Evolutionary conservation across 2,797 vertebrate genomes (phyloP).

Genomic region (Prionace glauca): DNA sequence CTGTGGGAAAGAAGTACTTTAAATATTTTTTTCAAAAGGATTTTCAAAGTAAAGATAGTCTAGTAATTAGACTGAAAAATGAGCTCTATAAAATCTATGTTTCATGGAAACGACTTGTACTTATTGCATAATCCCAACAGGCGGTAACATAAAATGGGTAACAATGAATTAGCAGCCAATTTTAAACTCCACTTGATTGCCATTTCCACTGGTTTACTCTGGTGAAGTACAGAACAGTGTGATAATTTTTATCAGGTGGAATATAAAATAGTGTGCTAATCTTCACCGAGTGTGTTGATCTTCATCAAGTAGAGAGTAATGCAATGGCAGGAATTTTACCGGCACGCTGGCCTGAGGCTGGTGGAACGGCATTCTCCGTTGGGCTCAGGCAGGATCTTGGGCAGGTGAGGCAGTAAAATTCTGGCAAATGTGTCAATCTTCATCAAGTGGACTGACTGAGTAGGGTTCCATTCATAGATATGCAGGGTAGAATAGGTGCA

Average conservation of each 20-base stretch:
- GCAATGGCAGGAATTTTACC: too few species aligned
- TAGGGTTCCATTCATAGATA: too few species aligned
- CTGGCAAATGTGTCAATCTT: too few species aligned
- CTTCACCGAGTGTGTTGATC: too few species aligned
- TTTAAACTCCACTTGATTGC: background rate
- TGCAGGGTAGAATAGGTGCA: too few species aligned
- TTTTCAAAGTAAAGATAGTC: constrained; percentile 12
- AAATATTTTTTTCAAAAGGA: background rate
- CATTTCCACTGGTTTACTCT: background rate
- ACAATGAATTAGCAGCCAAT: background rate
- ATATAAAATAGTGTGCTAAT: too few species aligned
- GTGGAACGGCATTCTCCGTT: too few species aligned
- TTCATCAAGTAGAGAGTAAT: too few species aligned
- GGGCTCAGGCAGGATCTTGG: too few species aligned
- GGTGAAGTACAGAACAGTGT: background rate
- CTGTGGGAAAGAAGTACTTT: background rate
- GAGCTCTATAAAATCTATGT: background rate
- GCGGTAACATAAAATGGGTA: background rate
- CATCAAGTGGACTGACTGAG: too few species aligned
- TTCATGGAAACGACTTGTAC: background rate
- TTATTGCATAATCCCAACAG: background rate
- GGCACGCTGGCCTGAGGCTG: too few species aligned
- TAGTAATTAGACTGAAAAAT: background rate
- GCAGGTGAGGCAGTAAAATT: too few species aligned
- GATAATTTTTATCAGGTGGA: background rate